A percentile compares a stretch with the other conserved stretches of the same genome.
Conservation (phyloP, 2,113 vertebrate genomes). For the Elachura formosa region DNA sequence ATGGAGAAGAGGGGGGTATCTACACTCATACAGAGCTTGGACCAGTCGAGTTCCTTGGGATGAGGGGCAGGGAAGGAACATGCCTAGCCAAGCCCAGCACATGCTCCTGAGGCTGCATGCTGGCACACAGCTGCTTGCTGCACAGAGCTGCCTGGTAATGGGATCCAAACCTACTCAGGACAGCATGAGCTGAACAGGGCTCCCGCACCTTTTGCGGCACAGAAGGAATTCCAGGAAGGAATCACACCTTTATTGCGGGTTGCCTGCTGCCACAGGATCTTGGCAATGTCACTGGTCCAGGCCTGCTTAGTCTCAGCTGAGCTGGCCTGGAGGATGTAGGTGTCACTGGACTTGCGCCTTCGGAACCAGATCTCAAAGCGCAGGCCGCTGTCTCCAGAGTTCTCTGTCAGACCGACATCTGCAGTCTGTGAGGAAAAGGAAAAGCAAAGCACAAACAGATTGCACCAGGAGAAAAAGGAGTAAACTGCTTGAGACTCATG, state of each 20-base stretch:
- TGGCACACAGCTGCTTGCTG: background rate
- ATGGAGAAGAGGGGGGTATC: background rate
- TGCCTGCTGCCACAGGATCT: conserved; percentile 91
- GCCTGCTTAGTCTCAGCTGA: conserved; percentile 77
- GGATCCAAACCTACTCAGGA: conserved; percentile 36
- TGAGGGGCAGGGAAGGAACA: background rate
- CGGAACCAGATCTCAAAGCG: conserved; percentile 90
- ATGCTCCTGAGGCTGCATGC: conserved; percentile 18
- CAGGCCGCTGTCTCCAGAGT: conserved; percentile 74
- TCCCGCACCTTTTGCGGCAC: conserved; percentile 41
- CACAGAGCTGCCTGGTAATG: background rate
- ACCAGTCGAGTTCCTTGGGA: background rate
- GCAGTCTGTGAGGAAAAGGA: conserved; percentile 70
- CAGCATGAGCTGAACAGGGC: conserved; percentile 29
- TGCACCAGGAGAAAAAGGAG: background rate
- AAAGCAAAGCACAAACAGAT: background rate
- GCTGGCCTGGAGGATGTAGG: conserved; percentile 81
- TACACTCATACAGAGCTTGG: background rate
- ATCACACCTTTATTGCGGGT: conserved; percentile 88
- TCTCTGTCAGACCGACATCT: conserved; percentile 85
- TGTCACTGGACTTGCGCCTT: conserved; percentile 80
- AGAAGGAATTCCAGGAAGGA: conserved; percentile 20
- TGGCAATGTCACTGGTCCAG: conserved; percentile 86
- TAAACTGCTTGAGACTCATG: background rate
- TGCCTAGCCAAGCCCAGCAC: conserved; percentile 11